Evolutionary conservation across 1,140 invertebrate species (phyloP), one percentile per base, ranked within the genome.

Genomic region (Anoplophora glabripennis): DNA sequence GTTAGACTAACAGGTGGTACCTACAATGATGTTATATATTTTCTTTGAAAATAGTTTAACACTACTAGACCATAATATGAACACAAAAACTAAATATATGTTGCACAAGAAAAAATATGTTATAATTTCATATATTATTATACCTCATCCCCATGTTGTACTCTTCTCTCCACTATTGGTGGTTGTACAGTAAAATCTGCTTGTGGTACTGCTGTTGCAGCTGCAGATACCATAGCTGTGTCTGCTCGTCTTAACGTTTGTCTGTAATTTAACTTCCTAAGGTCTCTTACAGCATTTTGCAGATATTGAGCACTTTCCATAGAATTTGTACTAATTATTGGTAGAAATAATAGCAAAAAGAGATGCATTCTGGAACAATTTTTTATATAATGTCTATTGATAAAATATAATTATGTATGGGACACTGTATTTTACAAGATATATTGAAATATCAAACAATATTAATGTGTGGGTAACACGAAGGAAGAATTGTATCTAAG

Each of bases 271-370:
- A 72, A 48, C 35, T 63, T 65, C 59, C 57, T 68, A 34, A 75
- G 57, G 58, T 72, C 66, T 53, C 67, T 64, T 14, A 75, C 71
- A 35, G 71, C 72, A 58, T 65, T 72, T 58, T 72, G 68, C 15
- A 75, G 63, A 57, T 74, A 75, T 56, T 74, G 63, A 34, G 68
- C 56, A 57, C 66, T 52, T 52, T 68, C 64, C 54, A 71, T 41
- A 45, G 54, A 55, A 21, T 42, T 57, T 21, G 59, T 51, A 49
- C 59, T 57, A 35, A 42, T 40, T 36, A 67, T 12, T 17, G 65
- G 10, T 38, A 67, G 35, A 9, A 70, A 17, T 38, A 61, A 61
- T 40, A 66, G 3, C 8, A 57, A 34, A 17, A 57, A 17, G 37
- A 44, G 52, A 17, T 49, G 57, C 66, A 68, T 68, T 53, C 63